Percentiles rank a stretch among this genome's conserved stretches.
phyloP scores from a whole-genome alignment of 2,797 vertebrate species.

The Mionectes olivaceus region DNA sequence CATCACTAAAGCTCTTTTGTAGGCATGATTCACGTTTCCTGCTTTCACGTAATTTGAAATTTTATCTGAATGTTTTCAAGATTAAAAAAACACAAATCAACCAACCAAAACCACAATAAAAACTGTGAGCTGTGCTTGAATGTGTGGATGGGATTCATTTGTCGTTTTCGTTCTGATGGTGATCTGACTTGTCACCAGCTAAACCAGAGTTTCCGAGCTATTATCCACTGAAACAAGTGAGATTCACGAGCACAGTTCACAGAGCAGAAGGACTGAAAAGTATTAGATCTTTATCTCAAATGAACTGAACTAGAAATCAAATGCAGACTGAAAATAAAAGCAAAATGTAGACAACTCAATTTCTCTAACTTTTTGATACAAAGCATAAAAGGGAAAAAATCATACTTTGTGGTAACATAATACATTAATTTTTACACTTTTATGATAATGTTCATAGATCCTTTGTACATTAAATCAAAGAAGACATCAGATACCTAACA shows the following conservation, averaged over 20 bases:
- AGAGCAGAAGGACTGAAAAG: not conserved
- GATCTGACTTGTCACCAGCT: slow-evolving; percentile 11
- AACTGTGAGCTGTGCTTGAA: not conserved
- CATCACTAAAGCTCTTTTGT: not conserved
- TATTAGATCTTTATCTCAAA: not conserved
- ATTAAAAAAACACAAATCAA: not conserved
- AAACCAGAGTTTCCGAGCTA: slow-evolving; percentile 34
- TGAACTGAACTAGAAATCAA: not conserved
- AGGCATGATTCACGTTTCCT: not conserved
- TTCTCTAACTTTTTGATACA: not conserved
- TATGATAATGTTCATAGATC: not conserved
- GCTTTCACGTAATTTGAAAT: not conserved
- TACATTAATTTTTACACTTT: not conserved
- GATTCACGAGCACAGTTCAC: slow-evolving; percentile 1
- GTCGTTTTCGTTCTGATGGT: slow-evolving; percentile 20
- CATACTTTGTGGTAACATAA: not conserved
- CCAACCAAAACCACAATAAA: not conserved
- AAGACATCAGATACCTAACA: not conserved
- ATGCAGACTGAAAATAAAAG: not conserved
- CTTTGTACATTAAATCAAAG: not conserved
- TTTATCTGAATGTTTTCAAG: not conserved
- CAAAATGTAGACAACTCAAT: not conserved
- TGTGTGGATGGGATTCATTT: not conserved
- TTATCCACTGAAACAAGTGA: not conserved
- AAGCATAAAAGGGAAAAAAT: not conserved